Percentiles rank a stretch among this genome's conserved stretches.
Conservation (phyloP, 2,797 vertebrate species). For the Garrulus glandarius region DNA sequence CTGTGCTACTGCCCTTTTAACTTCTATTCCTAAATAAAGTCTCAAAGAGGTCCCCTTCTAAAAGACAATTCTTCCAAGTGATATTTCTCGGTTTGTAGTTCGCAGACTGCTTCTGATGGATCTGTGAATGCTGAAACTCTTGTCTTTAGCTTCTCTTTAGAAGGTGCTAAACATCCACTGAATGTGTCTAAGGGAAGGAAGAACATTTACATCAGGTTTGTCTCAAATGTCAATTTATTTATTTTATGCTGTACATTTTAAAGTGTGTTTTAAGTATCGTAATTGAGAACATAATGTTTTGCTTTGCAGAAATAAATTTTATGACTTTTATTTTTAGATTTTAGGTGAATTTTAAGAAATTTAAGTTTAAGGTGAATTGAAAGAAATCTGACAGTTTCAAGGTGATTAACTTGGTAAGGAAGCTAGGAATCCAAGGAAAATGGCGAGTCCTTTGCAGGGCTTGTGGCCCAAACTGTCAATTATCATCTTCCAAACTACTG, state of each 20-base stretch:
- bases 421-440: background rate
- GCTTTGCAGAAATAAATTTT: background rate
- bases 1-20: background rate
- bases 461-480: background rate
- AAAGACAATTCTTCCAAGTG: background rate
- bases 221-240: background rate
- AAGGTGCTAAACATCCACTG: background rate
- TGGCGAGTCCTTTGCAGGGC: background rate
- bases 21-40: background rate
- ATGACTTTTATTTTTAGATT: background rate
- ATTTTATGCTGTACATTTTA: background rate
- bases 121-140: background rate
- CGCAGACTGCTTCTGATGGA: background rate
- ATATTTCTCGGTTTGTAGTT: background rate
- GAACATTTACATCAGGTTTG: background rate
- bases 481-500: background rate
- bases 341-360: too few relatives aligned
- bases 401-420: background rate
- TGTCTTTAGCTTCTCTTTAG: background rate
- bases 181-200: background rate
- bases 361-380: background rate
- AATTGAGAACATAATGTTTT: background rate
- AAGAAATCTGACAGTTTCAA: background rate
- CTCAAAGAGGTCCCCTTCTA: background rate
- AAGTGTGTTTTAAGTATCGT: background rate